Evolutionary conservation across 1,140 invertebrate genomes (phyloP), one percentile per base, ranked within the genome.

Genomic region (Acyrthosiphon pisum): DNA sequence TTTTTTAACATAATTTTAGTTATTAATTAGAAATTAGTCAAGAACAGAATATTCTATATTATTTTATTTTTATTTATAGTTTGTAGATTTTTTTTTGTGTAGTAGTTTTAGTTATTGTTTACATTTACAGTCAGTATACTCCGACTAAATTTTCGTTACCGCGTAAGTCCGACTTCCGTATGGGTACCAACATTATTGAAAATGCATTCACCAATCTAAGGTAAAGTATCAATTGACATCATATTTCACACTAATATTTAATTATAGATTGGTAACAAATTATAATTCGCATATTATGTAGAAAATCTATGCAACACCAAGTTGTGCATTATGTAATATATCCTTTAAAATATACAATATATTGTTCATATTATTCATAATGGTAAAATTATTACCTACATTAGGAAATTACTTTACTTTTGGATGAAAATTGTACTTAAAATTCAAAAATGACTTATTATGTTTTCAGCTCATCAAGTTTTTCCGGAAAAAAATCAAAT

Each of bases 401-500:
- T 50, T n/a, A 23, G 9, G 1, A 84, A 46, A n/a, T 30, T 30
- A 30, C 41, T 26, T 84, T 44, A 84, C 37, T 84, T 8, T 1
- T 41, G 81, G 2, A 26, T 23, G 23, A 26, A 22, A 23, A 84
- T 26, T 84, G 7, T 84, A 23, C 20, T 8, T 23, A 84, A 23
- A 84, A 84, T 23, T 41, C 35, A 83, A 48, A 41, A 93, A 93
- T 56, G 68, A 53, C 35, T 56, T 93, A 2, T 46, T 84, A 94
- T 94, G 94, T 94, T 96, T 96, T 88, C 95, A 98, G 97, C 95
- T 97, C 97, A 30, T 97, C 97, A 87, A 97, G 97, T 95, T 96
- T 98, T 95, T 97, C 97, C 44, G 97, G 97, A 50, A 98, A 98
- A 95, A 98, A 98, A 94, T 98, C 98, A 1, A 98, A 98, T 95